Evolutionary conservation across 92 coral and sea anemone species (phyloP), one percentile per base, ranked within the genome.

Genomic region (Epizoanthus ramosus): DNA sequence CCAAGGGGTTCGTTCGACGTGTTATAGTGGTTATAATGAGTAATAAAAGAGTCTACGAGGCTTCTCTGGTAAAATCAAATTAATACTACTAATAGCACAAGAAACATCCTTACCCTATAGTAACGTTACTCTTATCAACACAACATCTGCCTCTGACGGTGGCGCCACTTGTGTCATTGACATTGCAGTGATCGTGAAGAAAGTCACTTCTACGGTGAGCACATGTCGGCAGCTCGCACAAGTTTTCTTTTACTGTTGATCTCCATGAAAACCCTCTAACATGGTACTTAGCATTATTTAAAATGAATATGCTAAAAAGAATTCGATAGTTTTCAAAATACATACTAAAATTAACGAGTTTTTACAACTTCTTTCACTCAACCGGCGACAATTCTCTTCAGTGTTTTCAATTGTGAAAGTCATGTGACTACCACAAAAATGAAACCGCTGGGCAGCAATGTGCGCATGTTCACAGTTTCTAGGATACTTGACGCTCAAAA

Each of bases 401-500:
- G 66, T 75, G 63, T 56, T 24, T 5, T 54, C 56, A 54, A 64
- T 28, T 28, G 31, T 75, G 71, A 57, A 69, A 84, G 73, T 71
- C 71, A 79, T 72, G 71, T 71, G 70, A 31, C 67, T 73, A 35
- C 54, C 41, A 7, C 21, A 75, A 74, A 45, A 63, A 57, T 17
- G 54, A 50, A 50, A 50, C 92, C 92, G 91, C 89, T 90, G 90
- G 28, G 37, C 80, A 56, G 61, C 6, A 50, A 70, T 56, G 74
- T 50, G 65, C 79, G 87, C 81, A 81, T 63, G 90, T 81, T 74
- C 79, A 89, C 87, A 83, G 98, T 91, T 85, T 88, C 98, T 87
- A 86, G 88, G 94, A 85, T 90, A 93, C 97, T 85, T 79, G 81
- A 87, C 84, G 90, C 93, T 75, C 53, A 91, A 93, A 76, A 73